These are phyloP conservation scores for Chouioia cunea DNA, from an alignment of 2,888 invertebrate genomes.

Conservation along the genomic window DNA sequence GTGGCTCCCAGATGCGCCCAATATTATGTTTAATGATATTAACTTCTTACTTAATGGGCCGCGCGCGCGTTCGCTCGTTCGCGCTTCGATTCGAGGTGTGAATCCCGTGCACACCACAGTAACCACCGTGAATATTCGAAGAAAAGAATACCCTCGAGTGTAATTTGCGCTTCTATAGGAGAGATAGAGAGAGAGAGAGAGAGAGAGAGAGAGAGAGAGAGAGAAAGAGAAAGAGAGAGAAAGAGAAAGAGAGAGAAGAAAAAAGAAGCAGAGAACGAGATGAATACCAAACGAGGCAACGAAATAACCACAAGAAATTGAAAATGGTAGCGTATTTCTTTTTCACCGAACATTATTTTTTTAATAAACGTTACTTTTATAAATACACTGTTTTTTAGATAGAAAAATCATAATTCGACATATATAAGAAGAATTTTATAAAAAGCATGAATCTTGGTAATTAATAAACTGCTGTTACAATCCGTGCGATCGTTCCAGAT, in stretches of 20 bases:
- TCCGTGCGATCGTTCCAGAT: background rate
- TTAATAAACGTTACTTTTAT: no score
- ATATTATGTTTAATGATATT: slow-evolving; percentile 70
- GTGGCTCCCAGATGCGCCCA: slow-evolving; percentile 69
- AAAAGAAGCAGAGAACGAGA: slow-evolving; percentile 2
- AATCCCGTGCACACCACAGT: slow-evolving; percentile 50
- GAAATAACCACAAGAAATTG: no score
- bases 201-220: slow-evolving; percentile 12
- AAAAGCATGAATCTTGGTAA: slow-evolving; percentile 33
- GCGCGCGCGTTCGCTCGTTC: slow-evolving; percentile 49
- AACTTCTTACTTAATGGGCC: slow-evolving; percentile 69
- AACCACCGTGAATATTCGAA: slow-evolving; percentile 46
- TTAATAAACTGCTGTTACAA: slow-evolving; percentile 26
- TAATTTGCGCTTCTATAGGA: slow-evolving; percentile 53
- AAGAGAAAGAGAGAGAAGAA: slow-evolving; percentile 17
- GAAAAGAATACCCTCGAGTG: slow-evolving; percentile 60
- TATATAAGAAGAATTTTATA: background rate
- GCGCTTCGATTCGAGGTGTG: slow-evolving; percentile 67
- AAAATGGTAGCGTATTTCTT: no score
- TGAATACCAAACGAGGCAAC: background rate
- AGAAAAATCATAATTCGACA: slow-evolving; percentile 7
- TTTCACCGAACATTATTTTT: no score
- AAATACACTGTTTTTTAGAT: slow-evolving; percentile 1
- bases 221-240: slow-evolving; percentile 30
- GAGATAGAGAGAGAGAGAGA: slow-evolving; percentile 19